Percentiles rank a stretch among this genome's conserved stretches.
Evolutionary conservation across 2,113 vertebrate species (phyloP).

Genomic region (Meleagris gallopavo): DNA sequence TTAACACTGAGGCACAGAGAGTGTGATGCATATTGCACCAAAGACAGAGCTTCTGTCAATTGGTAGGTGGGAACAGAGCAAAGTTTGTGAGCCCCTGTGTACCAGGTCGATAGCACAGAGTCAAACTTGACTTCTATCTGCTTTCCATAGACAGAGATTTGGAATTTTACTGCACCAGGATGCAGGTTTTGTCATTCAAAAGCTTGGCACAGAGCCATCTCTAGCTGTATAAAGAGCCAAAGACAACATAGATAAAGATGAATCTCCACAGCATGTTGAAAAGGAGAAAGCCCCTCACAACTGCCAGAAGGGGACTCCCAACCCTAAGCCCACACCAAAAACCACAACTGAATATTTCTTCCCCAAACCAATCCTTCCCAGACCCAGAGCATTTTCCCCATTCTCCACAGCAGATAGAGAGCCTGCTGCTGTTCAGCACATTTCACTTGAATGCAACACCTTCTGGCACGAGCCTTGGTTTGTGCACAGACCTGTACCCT

Average conservation of each 20-base stretch:
- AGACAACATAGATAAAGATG: not conserved
- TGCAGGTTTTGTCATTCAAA: not conserved
- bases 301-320: not conserved
- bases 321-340: not conserved
- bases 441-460: not conserved
- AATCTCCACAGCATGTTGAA: not conserved
- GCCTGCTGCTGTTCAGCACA: constrained; percentile 24
- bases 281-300: not conserved
- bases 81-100: not conserved
- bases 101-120: not conserved
- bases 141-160: not conserved
- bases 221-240: not conserved
- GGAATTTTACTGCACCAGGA: not conserved
- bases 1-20: not conserved
- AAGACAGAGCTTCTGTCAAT: not conserved
- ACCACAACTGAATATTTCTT: not conserved
- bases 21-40: not conserved
- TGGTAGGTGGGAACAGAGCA: not conserved
- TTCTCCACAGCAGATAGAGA: not conserved
- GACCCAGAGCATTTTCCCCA: not conserved
- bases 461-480: not conserved
- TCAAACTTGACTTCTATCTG: not conserved
- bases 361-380: not conserved
- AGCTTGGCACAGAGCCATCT: not conserved
- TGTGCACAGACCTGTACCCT: not conserved